Base-by-base conservation (phyloP, 2,888 invertebrate species). In the Calliopum simillimum region DNA sequence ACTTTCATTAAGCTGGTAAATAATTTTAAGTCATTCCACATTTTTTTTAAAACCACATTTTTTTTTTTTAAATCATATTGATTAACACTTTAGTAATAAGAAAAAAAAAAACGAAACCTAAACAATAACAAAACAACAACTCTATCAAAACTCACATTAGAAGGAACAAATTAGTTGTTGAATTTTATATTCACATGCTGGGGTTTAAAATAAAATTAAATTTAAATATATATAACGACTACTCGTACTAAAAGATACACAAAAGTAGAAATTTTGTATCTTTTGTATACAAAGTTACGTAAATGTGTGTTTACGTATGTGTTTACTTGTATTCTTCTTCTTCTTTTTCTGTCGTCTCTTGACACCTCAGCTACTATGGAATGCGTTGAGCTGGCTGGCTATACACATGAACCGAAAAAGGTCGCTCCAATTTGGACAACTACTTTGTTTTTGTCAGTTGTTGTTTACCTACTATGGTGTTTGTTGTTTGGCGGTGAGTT, bases 311-410 rank as follows among this genome's bases (percentile, higher is more conserved):
- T 16, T n/a, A 12, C n/a, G 43, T 59, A 12, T 21, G 19, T 59
- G 33, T 59, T 5, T 44, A 33, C 19, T 61, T 46, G n/a, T 11
- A 21, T 1, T 14, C 44, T 44, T 61, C n/a, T n/a, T n/a, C n/a
- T 46, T 23, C 44, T 61, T 21, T 44, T 61, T 19, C 46, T 61
- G 61, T 23, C 44, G 23, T 46, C 46, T 13, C 61, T 61, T 61
- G 46, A 61, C 61, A 61, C 61, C 61, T 61, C 46, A 13, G 61
- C 61, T 61, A 61, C 61, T 46, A 16, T 19, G 23, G 21, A 46
- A 61, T 61, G 46, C 61, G 21, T 61, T 61, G 61, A 16, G 61
- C 46, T 43, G 59, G n/a, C n/a, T 8, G 46, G 23, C 44, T 5
- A 44, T n/a, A 41, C 33, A 14, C 33, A 21, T 23, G 21, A 12